Conservation (phyloP, 1,140 invertebrate species). For the Calliopsis andreniformis region DNA sequence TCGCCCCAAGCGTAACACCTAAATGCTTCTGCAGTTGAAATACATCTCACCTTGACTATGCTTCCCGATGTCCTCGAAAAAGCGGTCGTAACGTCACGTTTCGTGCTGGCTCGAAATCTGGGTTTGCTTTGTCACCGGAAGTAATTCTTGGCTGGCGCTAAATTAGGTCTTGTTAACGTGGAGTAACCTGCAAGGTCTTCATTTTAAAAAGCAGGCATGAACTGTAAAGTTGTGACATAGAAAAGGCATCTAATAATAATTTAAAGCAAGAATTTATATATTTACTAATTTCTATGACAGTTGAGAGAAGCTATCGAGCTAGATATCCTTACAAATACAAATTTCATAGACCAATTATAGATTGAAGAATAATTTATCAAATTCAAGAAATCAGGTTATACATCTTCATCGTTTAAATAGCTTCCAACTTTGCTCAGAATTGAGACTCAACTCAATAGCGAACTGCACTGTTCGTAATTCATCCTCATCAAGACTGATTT, state of each 20-base stretch:
- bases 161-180: not conserved
- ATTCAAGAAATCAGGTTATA: too few species aligned
- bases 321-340: too few species aligned
- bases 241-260: too few species aligned
- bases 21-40: constrained; percentile 67
- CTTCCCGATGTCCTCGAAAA: constrained; percentile 40
- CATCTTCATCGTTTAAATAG: too few species aligned
- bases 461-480: not conserved
- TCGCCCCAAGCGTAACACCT: constrained; percentile 63
- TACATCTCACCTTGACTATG: constrained; percentile 45
- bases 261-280: too few species aligned
- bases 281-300: too few species aligned
- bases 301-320: too few species aligned
- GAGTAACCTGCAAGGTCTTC: not conserved
- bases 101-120: not conserved
- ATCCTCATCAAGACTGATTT: not conserved
- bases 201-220: not conserved
- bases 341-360: too few species aligned
- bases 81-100: constrained; percentile 23
- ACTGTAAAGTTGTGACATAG: too few species aligned
- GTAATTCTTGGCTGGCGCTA: not conserved
- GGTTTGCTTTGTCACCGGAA: not conserved
- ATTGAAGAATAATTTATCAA: too few species aligned
- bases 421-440: too few species aligned
- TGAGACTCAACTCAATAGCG: not conserved